phyloP scores from a whole-genome alignment of 37 sponge, comb jelly and placozoan genomes.

The Diacarnus erythraeanus region DNA sequence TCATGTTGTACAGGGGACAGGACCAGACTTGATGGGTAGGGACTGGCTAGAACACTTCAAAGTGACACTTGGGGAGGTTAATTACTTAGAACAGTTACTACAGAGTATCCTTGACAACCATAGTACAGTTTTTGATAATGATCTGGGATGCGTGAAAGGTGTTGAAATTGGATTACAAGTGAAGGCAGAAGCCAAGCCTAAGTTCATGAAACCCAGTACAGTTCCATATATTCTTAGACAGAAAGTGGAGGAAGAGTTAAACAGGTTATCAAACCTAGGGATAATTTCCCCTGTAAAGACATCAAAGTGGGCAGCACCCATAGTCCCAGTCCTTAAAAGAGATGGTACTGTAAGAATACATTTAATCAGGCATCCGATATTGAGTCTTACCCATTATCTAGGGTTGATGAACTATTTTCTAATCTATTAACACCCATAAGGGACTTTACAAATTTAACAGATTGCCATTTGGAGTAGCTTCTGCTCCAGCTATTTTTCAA shows the following conservation, averaged over 20 bases:
- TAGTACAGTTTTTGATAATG: constrained; percentile 29
- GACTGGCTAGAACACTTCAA: constrained; percentile 19
- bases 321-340: constrained; percentile 59
- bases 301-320: constrained; percentile 64
- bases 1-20: background rate
- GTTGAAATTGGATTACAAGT: constrained; percentile 4
- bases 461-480: background rate
- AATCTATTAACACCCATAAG: background rate
- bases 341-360: constrained; percentile 36
- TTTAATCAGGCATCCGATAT: constrained; percentile 33
- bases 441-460: background rate
- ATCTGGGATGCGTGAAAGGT: constrained; percentile 30
- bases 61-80: background rate
- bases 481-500: background rate
- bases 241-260: constrained; percentile 40
- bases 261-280: constrained; percentile 10
- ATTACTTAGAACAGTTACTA: background rate
- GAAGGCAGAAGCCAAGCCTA: background rate
- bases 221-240: constrained; percentile 29
- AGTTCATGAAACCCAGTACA: constrained; percentile 21
- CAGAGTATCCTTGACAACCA: background rate
- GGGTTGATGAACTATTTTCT: constrained; percentile 41
- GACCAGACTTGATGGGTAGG: constrained; percentile 40
- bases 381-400: constrained; percentile 47
- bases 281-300: constrained; percentile 47